Evolutionary conservation across 2,888 invertebrate species (phyloP).

Genomic region (Hyposoter dolosus): DNA sequence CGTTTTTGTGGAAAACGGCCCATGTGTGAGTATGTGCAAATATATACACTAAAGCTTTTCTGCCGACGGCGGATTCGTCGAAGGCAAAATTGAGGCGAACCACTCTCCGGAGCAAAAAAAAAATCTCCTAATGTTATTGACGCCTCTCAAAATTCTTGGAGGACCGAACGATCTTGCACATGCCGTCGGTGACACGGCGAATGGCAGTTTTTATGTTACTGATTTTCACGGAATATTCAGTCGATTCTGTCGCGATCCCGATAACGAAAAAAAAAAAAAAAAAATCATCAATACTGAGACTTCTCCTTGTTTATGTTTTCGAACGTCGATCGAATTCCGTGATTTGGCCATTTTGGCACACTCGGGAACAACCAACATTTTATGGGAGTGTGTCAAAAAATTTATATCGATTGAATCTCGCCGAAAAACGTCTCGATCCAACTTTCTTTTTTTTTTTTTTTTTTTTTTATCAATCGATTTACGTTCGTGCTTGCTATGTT

Average conservation of each 20-base stretch:
- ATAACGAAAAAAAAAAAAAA: not conserved
- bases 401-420: not conserved
- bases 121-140: conserved; percentile 38
- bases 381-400: not conserved
- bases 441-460: not conserved
- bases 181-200: not conserved
- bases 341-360: not conserved
- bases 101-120: conserved; percentile 23
- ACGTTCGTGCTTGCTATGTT: not conserved
- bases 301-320: not conserved
- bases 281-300: not conserved
- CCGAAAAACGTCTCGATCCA: not conserved
- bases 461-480: not conserved
- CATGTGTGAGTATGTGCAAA: not conserved
- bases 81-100: conserved; percentile 30
- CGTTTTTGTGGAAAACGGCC: not conserved
- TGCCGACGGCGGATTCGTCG: conserved; percentile 55
- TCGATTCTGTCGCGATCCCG: conserved; percentile 3
- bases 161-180: conserved; percentile 16
- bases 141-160: conserved; percentile 39
- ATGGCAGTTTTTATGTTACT: conserved; percentile 38
- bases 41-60: conserved; percentile 32
- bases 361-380: not conserved
- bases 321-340: not conserved
- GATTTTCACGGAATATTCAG: conserved; percentile 27